phyloP scores from a whole-genome alignment of 2,113 vertebrate species.

The Crotalus helleri region DNA sequence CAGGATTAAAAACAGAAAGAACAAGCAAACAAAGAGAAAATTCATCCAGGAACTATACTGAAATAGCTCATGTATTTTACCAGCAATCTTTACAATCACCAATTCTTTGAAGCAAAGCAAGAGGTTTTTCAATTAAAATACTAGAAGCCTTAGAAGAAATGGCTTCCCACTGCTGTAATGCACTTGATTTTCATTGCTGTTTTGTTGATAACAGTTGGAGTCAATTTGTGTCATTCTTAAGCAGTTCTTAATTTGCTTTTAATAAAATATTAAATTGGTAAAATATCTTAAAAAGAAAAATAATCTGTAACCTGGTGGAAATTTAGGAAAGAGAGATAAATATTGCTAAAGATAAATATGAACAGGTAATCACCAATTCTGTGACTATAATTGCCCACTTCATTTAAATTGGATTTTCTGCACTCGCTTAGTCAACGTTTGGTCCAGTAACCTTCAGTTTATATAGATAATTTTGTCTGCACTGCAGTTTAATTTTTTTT shows the following conservation, averaged over 20 bases:
- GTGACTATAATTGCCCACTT: conserved; percentile 25
- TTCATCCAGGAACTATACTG: not conserved
- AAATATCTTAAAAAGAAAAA: not conserved
- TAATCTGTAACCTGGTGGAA: not conserved
- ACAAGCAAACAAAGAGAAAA: not conserved
- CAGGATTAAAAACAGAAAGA: not conserved
- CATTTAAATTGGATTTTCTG: conserved; percentile 38
- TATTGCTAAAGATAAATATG: conserved; percentile 3
- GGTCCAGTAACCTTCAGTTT: not conserved
- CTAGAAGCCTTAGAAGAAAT: not conserved
- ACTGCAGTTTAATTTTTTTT: not conserved
- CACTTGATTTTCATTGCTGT: not conserved
- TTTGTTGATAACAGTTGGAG: not conserved
- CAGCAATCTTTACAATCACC: not conserved
- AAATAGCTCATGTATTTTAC: not conserved
- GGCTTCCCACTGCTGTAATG: not conserved
- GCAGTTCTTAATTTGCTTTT: not conserved
- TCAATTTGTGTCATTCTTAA: not conserved
- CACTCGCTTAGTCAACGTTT: not conserved
- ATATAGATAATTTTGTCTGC: not conserved
- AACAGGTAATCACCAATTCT: conserved; percentile 15
- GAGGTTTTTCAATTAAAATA: conserved; percentile 2
- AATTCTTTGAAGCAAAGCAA: not conserved
- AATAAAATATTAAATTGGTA: conserved; percentile 12
- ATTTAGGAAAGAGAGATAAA: not conserved